Evolutionary conservation across 1,140 invertebrate species (phyloP).

Genomic region (Ceratina australensis): DNA sequence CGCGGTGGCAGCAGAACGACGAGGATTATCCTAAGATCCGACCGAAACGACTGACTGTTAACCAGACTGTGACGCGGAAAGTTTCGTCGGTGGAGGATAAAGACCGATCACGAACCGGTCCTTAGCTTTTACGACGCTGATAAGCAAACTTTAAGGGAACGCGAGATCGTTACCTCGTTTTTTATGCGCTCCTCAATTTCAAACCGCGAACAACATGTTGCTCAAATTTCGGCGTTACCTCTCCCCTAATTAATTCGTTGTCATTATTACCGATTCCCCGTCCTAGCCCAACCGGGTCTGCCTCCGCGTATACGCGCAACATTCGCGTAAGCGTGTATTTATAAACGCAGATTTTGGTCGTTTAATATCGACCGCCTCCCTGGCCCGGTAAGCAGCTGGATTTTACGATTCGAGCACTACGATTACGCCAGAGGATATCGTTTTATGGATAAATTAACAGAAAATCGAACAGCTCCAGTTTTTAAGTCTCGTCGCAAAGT

Average conservation of each 20-base stretch:
- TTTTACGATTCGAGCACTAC: slow-evolving; percentile 5
- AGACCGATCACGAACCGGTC: background rate
- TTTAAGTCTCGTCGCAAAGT: background rate
- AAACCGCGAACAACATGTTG: background rate
- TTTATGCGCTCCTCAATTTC: background rate
- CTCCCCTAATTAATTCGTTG: background rate
- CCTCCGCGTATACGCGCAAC: too few species aligned
- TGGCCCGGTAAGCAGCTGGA: background rate
- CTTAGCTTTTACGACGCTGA: background rate
- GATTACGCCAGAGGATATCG: too few species aligned
- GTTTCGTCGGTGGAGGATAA: background rate
- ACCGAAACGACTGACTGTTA: background rate
- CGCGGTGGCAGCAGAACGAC: slow-evolving; percentile 40
- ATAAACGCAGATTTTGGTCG: background rate
- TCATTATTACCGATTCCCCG: background rate
- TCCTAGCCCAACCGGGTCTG: background rate
- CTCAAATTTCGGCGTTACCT: background rate
- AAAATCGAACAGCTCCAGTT: background rate
- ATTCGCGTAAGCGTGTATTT: background rate
- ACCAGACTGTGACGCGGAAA: slow-evolving; percentile 43
- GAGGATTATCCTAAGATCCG: slow-evolving; percentile 34
- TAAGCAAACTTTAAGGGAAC: background rate
- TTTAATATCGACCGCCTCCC: background rate
- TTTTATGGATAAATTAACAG: background rate
- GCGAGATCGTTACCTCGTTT: too few species aligned